Conservation (phyloP, 2,797 vertebrate species). For the Parambassis ranga region DNA sequence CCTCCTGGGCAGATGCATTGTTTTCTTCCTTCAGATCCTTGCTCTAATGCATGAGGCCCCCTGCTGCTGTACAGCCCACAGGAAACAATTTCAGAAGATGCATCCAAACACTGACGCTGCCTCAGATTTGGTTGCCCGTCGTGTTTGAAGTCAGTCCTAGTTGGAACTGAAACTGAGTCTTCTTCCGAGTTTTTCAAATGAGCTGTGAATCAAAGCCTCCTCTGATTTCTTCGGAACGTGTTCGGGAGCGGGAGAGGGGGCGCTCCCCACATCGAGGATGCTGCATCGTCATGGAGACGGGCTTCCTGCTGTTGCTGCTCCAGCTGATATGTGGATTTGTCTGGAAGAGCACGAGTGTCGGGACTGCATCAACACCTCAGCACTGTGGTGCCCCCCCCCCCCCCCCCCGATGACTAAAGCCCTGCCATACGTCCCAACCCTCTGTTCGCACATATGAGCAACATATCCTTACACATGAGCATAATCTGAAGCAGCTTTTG, state of each 20-base stretch:
- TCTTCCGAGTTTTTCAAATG: constrained; percentile 18
- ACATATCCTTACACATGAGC: neutral
- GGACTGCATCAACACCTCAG: constrained; percentile 6
- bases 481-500: constrained; percentile 13
- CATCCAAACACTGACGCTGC: constrained; percentile 29
- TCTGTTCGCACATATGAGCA: neutral
- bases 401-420: constrained; percentile 1
- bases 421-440: constrained; percentile 12
- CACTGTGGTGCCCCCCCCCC: neutral
- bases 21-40: constrained; percentile 27
- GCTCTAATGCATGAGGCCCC: constrained; percentile 8
- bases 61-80: constrained; percentile 5
- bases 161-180: constrained; percentile 31
- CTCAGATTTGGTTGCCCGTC: constrained; percentile 9
- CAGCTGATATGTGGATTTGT: constrained; percentile 39
- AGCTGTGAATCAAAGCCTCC: constrained; percentile 37
- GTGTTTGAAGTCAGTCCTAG: constrained; percentile 44
- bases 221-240: constrained; percentile 26
- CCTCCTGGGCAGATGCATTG: constrained; percentile 32
- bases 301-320: constrained; percentile 25
- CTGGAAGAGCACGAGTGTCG: constrained; percentile 22
- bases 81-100: constrained; percentile 42
- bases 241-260: constrained; percentile 33
- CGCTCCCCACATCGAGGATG: neutral
- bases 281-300: constrained; percentile 56